A percentile compares a stretch with the other conserved stretches of the same genome.
Conservation (phyloP, 2,888 invertebrate genomes). For the Ectemnius continuus region DNA sequence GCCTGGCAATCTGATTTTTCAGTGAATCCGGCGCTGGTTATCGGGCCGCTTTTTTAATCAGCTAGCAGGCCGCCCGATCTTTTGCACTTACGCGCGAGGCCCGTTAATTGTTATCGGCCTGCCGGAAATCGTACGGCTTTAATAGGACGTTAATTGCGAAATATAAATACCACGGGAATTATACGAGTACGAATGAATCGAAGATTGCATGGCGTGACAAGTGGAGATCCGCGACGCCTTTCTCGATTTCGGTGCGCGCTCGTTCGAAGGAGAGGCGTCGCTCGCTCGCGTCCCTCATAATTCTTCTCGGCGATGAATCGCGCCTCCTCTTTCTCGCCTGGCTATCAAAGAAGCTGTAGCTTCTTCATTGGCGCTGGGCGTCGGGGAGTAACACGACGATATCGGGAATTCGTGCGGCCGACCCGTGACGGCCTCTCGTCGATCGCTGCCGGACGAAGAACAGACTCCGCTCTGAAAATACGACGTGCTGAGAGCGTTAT, state of each 20-base stretch:
- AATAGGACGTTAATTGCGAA: conserved; percentile 37
- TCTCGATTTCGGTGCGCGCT: background rate
- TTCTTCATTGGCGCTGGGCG: conserved; percentile 6
- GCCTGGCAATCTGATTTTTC: conserved; percentile 14
- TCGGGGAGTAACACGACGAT: conserved; percentile 27
- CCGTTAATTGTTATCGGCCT: conserved; percentile 32
- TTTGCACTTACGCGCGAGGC: conserved; percentile 11
- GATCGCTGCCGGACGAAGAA: conserved; percentile 51
- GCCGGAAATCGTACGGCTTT: conserved; percentile 33
- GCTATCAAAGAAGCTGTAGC: background rate
- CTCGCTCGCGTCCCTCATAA: conserved; percentile 38
- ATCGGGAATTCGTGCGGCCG: conserved; percentile 57
- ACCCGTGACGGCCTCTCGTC: conserved; percentile 67
- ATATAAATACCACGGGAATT: too few relatives aligned
- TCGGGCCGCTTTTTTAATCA: conserved; percentile 16
- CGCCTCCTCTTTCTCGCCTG: conserved; percentile 5
- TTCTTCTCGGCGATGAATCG: conserved; percentile 23
- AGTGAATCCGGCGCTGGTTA: conserved; percentile 6
- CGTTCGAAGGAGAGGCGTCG: conserved; percentile 18
- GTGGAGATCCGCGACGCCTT: background rate
- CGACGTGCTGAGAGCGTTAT: conserved; percentile 64
- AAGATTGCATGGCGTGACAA: background rate
- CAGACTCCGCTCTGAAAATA: conserved; percentile 31
- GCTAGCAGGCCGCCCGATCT: conserved; percentile 3
- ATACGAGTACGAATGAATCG: too few relatives aligned